Conservation (phyloP, 30 jellyfish, hydroid and myxozoan species). For the Aurelia sp. region DNA sequence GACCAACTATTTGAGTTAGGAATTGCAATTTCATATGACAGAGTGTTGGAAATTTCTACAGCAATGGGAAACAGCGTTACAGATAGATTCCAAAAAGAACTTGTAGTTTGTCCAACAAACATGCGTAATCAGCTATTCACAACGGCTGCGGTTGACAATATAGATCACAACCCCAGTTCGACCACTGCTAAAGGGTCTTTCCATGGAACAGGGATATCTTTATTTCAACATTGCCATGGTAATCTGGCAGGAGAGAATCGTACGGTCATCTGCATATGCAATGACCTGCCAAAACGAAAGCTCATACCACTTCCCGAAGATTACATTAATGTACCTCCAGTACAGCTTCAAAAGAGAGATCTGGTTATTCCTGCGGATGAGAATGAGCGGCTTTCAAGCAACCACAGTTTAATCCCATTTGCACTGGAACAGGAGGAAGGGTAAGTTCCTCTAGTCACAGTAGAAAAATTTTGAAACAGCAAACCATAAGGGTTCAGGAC, state of each 20-base stretch:
- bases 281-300: not conserved
- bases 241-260: not conserved
- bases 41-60: constrained; percentile 22
- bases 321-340: not conserved
- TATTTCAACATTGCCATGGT: constrained; percentile 18
- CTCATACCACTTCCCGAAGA: not conserved
- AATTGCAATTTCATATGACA: constrained; percentile 26
- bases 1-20: constrained; percentile 5
- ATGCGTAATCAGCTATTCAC: constrained; percentile 15
- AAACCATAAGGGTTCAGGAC: not conserved
- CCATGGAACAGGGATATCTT: constrained; percentile 49
- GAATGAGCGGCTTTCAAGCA: not conserved
- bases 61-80: constrained; percentile 2
- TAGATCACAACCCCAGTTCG: constrained; percentile 49
- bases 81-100: not conserved
- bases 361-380: not conserved
- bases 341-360: not conserved
- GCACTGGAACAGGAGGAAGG: not conserved
- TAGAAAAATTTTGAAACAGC: not conserved
- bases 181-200: constrained; percentile 32
- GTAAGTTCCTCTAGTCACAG: not conserved
- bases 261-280: not conserved
- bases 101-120: constrained; percentile 19
- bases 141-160: constrained; percentile 44
- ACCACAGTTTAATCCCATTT: not conserved